Evolutionary conservation across 2,888 invertebrate genomes (phyloP).

Genomic region (Coenonympha glycerion): DNA sequence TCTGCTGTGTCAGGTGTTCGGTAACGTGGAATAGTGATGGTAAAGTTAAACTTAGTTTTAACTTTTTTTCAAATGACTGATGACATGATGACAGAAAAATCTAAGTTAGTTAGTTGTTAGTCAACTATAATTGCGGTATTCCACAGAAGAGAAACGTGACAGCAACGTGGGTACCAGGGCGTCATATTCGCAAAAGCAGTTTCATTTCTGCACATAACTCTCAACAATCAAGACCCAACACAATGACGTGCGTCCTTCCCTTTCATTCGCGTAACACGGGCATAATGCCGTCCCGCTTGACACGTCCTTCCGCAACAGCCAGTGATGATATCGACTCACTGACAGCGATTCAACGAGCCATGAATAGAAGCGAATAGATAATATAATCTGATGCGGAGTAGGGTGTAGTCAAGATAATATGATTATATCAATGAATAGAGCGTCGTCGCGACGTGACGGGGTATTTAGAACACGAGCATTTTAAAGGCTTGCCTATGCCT

Average conservation of each 20-base stretch:
- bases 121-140: too few species aligned
- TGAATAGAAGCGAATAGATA: slow-evolving; percentile 23
- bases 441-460: too few species aligned
- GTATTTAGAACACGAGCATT: neutral
- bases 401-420: slow-evolving; percentile 16
- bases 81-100: too few species aligned
- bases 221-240: slow-evolving; percentile 60
- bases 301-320: slow-evolving; percentile 58
- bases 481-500: neutral
- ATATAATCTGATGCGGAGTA: slow-evolving; percentile 14
- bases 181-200: slow-evolving; percentile 40
- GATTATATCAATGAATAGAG: slow-evolving; percentile 16
- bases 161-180: slow-evolving; percentile 23
- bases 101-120: too few species aligned
- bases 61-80: too few species aligned
- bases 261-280: slow-evolving; percentile 53
- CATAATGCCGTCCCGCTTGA: slow-evolving; percentile 63
- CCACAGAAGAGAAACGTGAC: slow-evolving; percentile 1
- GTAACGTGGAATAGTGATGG: too few species aligned
- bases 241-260: slow-evolving; percentile 60
- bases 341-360: slow-evolving; percentile 39
- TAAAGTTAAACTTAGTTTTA: too few species aligned
- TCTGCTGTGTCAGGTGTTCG: neutral
- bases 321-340: slow-evolving; percentile 50
- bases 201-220: slow-evolving; percentile 52